Evolutionary conservation across 2,797 vertebrate genomes (phyloP).

Genomic region (Cephalopachus bancanus): DNA sequence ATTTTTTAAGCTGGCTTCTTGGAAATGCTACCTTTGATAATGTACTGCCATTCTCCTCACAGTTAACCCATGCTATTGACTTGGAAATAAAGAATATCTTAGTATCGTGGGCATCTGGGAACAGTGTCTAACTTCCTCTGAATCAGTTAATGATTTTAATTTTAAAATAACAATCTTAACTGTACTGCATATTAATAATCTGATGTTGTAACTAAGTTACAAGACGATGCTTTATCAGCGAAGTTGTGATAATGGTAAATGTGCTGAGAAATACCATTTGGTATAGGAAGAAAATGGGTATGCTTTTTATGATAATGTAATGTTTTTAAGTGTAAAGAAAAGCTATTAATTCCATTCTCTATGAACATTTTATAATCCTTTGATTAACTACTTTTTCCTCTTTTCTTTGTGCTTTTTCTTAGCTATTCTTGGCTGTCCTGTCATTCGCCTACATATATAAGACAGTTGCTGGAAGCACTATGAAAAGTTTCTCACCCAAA

Average conservation of each 20-base stretch:
- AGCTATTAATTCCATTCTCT: background rate
- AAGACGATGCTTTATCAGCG: background rate
- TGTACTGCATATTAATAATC: background rate
- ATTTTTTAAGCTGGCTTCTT: background rate
- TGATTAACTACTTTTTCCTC: background rate
- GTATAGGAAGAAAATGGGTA: background rate
- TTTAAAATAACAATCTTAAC: background rate
- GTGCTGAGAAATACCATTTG: background rate
- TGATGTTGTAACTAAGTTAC: background rate
- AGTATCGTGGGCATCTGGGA: background rate
- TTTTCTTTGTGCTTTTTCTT: conserved; percentile 60
- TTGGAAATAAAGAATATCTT: background rate
- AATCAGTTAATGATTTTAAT: background rate
- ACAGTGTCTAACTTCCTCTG: background rate
- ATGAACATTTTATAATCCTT: background rate
- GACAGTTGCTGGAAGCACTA: conserved; percentile 89
- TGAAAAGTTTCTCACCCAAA: conserved; percentile 96
- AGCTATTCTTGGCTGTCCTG: conserved; percentile 93
- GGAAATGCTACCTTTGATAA: background rate
- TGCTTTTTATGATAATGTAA: background rate
- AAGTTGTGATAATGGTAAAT: background rate
- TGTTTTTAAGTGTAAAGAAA: conserved; percentile 42
- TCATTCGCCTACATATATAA: conserved; percentile 93
- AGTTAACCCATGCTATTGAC: background rate
- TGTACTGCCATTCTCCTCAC: background rate